Evolutionary conservation across 2,888 invertebrate species (phyloP).

Genomic region (Rhagium mordax): DNA sequence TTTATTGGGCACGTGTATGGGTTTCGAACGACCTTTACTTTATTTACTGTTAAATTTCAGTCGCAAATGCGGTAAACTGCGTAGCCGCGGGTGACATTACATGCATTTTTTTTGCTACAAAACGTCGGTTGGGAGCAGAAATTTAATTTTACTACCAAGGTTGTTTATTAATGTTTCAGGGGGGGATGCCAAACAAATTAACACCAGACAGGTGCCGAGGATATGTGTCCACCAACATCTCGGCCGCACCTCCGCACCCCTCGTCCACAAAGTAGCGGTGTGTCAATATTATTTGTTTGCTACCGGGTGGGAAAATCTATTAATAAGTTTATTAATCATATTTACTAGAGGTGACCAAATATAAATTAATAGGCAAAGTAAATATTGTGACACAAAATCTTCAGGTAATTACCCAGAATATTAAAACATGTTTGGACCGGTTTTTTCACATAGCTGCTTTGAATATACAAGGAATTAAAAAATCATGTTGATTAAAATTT

Average conservation of each 20-base stretch:
- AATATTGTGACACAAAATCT: background rate
- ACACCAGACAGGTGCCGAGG: slow-evolving; percentile 29
- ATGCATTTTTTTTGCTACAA: slow-evolving; percentile 23
- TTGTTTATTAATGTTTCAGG: slow-evolving; percentile 33
- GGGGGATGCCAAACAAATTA: slow-evolving; percentile 31
- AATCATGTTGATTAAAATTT: too few relatives aligned
- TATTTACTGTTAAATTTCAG: slow-evolving; percentile 18
- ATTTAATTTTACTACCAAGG: slow-evolving; percentile 51
- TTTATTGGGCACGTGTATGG: background rate
- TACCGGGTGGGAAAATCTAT: background rate
- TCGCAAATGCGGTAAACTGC: slow-evolving; percentile 47
- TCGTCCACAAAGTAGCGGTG: background rate
- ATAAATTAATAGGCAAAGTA: background rate
- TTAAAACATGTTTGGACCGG: background rate
- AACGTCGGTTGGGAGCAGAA: slow-evolving; percentile 32
- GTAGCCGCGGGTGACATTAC: slow-evolving; percentile 43
- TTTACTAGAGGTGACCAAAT: background rate
- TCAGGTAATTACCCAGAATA: background rate
- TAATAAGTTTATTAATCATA: slow-evolving; percentile 15
- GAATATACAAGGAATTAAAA: too few relatives aligned
- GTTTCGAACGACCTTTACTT: background rate
- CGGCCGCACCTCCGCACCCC: slow-evolving; percentile 2
- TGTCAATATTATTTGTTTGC: slow-evolving; percentile 24
- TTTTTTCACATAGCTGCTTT: too few relatives aligned
- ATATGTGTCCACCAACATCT: slow-evolving; percentile 24